These are phyloP conservation scores for Diacarnus erythraeanus DNA, from an alignment of 37 sponge, comb jelly and placozoan species.

Conservation along the genomic window DNA sequence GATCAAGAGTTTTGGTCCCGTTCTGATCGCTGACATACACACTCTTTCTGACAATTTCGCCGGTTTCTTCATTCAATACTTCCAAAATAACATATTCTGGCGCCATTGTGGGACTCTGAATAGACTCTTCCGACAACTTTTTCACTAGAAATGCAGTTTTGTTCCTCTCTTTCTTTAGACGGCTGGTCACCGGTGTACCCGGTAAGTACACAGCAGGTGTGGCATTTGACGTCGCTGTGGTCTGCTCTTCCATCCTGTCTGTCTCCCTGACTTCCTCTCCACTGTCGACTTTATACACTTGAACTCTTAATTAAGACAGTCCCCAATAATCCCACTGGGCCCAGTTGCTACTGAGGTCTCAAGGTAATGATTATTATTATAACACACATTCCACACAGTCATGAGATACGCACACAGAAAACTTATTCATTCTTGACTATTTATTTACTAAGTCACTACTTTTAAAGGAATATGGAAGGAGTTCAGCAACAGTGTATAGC, in stretches of 20 bases:
- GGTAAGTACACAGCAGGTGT: background rate
- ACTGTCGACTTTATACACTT: too few species aligned
- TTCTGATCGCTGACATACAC: conserved; percentile 76
- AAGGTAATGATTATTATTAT: too few species aligned
- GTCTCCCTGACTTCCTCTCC: background rate
- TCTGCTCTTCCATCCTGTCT: background rate
- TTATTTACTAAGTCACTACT: too few species aligned
- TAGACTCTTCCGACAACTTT: conserved; percentile 4
- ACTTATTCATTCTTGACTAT: too few species aligned
- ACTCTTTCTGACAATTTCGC: conserved; percentile 12
- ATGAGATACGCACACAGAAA: too few species aligned
- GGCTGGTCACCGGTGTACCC: background rate
- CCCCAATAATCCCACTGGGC: too few species aligned
- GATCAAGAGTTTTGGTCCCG: conserved; percentile 62
- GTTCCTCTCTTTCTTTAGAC: conserved; percentile 1
- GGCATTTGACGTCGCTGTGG: background rate
- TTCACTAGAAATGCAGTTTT: conserved; percentile 5
- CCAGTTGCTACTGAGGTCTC: too few species aligned
- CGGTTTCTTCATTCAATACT: conserved; percentile 8
- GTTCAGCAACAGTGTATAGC: conserved; percentile 13
- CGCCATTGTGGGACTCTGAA: conserved; percentile 33
- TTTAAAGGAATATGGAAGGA: conserved; percentile 57
- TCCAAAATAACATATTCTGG: conserved; percentile 45
- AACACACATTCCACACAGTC: too few species aligned
- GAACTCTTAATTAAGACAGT: too few species aligned